These are phyloP conservation scores for Megalonaias nervosa DNA, from an alignment of 1,140 invertebrate genomes.

Conservation along the genomic window DNA sequence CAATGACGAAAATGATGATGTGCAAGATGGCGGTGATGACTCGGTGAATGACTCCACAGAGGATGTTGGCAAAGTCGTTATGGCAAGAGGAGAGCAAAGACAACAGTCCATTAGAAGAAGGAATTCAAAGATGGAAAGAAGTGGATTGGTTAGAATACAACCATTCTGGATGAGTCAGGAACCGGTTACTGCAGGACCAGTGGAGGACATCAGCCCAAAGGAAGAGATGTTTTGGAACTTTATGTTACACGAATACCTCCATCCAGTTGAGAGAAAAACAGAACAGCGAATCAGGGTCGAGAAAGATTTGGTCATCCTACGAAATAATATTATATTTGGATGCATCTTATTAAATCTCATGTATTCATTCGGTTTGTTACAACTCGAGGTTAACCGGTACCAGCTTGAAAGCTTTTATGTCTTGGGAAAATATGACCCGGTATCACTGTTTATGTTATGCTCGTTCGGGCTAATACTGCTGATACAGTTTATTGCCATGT, in stretches of 20 bases:
- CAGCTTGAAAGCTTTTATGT: conserved; percentile 25
- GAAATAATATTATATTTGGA: conserved; percentile 58
- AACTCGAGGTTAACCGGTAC: conserved; percentile 43
- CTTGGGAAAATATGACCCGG: conserved; percentile 29
- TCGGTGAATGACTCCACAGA: too few species aligned
- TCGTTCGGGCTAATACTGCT: conserved; percentile 69
- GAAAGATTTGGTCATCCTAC: conserved; percentile 41
- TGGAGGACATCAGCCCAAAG: not conserved
- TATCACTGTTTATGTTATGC: conserved; percentile 56
- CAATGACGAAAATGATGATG: not conserved
- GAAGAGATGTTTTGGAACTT: conserved; percentile 35
- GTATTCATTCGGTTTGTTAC: conserved; percentile 62
- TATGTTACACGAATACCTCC: conserved; percentile 50
- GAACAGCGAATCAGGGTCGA: conserved; percentile 65
- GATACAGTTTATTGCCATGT: conserved; percentile 72
- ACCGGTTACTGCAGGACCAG: not conserved
- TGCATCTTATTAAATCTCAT: conserved; percentile 61
- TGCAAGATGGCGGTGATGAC: too few species aligned
- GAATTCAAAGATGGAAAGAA: too few species aligned
- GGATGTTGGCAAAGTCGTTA: too few species aligned
- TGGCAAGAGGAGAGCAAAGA: too few species aligned
- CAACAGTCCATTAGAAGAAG: too few species aligned
- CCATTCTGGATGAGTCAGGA: too few species aligned
- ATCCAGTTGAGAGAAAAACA: conserved; percentile 47
- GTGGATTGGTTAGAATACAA: too few species aligned